Conservation (phyloP, 2,888 invertebrate genomes). For the Drosophila falleni region DNA sequence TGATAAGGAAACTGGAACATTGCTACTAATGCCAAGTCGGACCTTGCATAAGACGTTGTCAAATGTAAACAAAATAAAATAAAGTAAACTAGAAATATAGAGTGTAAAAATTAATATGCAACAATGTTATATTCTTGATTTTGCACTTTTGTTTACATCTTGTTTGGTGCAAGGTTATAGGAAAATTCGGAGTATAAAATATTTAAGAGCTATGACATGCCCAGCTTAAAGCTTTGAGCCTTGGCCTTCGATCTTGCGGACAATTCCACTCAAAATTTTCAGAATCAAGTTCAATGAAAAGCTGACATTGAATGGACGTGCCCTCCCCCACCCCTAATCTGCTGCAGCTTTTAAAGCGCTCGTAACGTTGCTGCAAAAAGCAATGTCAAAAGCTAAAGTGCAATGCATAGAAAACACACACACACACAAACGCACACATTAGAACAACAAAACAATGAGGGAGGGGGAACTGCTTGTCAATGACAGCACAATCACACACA, state of each 20-base stretch:
- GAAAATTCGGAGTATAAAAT: neutral
- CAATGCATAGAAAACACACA: conserved; percentile 54
- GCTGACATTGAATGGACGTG: conserved; percentile 65
- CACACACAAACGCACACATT: conserved; percentile 17
- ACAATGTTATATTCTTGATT: neutral
- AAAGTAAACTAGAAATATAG: conserved; percentile 15
- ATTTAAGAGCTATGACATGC: neutral
- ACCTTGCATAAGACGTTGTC: conserved; percentile 21
- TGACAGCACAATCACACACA: conserved; percentile 31
- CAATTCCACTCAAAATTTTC: conserved; percentile 58
- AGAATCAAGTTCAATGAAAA: conserved; percentile 76
- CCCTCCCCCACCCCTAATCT: neutral
- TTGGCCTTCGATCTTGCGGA: conserved; percentile 33
- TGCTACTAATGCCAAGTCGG: neutral
- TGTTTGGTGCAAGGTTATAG: neutral
- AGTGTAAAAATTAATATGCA: neutral
- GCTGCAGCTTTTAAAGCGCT: conserved; percentile 51
- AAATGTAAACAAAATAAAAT: conserved; percentile 15
- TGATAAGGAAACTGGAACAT: conserved; percentile 25
- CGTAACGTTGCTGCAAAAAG: conserved; percentile 33
- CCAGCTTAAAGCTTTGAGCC: conserved; percentile 17
- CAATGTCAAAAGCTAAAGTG: conserved; percentile 76
- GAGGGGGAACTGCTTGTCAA: conserved; percentile 18
- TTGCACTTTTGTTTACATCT: neutral
- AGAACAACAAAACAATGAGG: neutral